Evolutionary conservation across 2,888 invertebrate species (phyloP), one percentile per base, ranked within the genome.

Genomic region (Eupithecia centaureata): DNA sequence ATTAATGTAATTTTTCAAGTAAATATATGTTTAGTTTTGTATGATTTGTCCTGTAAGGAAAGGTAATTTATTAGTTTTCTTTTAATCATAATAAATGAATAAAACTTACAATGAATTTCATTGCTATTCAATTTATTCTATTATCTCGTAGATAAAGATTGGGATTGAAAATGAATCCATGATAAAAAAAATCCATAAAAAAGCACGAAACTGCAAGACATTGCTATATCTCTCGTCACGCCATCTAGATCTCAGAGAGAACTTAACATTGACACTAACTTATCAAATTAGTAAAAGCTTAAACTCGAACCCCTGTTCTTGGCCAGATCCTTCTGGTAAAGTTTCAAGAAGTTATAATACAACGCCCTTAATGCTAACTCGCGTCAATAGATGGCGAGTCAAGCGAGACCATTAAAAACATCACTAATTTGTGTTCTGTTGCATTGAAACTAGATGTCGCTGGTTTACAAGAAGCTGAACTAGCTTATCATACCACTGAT

Each of bases 41-140:
- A 57, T 32, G 12, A 30, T 51, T 64, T 59, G 51, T 59, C 51
- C 28, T 57, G 18, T 57, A 57, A 57, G 56, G 56, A 57, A 32
- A 63, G 57, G n/a, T 51, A 57, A 57, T 57, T 57, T 32, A 57
- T 57, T 32, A 57, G 33, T 18, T 52, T 52, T 27, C 52, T 52
- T 52, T 25, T 32, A 57, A 30, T 57, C 30, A 32, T 18, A 32
- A 32, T 57, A 30, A 57, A 32, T 47, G 8, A 57, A 33, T 33
- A 33, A 33, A 57, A 57, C 25, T 52, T 52, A 27, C 0, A 27
- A 27, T 27, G 52, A 22, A 2, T 52, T 27, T 27, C 5, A 27
- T 52, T 15, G 52, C 15, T 27, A 5, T 13, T 18, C 30, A 30
- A 5, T 5, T 30, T 5, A 5, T 5, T 30, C 3, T 30, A 30